Base-by-base conservation (phyloP, 2,113 vertebrate species). In the Istiophorus platypterus region DNA sequence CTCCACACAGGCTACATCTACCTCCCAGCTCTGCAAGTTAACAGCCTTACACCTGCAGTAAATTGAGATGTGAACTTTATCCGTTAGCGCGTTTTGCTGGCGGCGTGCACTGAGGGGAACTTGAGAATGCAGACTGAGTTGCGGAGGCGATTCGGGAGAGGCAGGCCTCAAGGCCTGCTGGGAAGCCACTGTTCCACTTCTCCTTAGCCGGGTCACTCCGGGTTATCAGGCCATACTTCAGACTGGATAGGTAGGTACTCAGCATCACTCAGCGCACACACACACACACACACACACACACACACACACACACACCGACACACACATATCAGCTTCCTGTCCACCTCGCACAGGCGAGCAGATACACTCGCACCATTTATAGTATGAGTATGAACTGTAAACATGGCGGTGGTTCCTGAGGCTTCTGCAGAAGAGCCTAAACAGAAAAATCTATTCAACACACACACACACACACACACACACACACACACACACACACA, bases 181-280 rank as follows among this genome's bases (percentile, higher is more conserved):
- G 88, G 90, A 89, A 90, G 79, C 65, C 80, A 82, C 76, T 74
- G 84, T 84, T 91, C 88, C 82, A 89, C 85, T 88, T 90, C 89
- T 92, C 89, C 90, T 91, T 91, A 93, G 79, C 75, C 37, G 51
- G 90, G 91, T 93, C 90, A 91, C 78, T 66, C 45, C 17, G 84
- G 92, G 90, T 92, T 90, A 92, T 93, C 90, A 85, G 88, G 76
- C 71, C 73, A 66, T 67, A 87, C 86, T 91, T 78, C n/a, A 77
- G 65, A 87, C 72, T 73, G 84, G 84, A 91, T 88, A 90, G 84
- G 78, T 24, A 77, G 73, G 71, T 78, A 80, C 89, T 93, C 87
- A 39, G 81, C 88, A 63, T 91, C 92, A 92, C 85, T 92, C 90
- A 90, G 64, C 88, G 78, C 86, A 80, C 82, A 59, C 72, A 72